Percentiles rank a stretch among this genome's conserved stretches.
Evolutionary conservation across 2,797 vertebrate genomes (phyloP).

Genomic region (Holocentrus rufus): DNA sequence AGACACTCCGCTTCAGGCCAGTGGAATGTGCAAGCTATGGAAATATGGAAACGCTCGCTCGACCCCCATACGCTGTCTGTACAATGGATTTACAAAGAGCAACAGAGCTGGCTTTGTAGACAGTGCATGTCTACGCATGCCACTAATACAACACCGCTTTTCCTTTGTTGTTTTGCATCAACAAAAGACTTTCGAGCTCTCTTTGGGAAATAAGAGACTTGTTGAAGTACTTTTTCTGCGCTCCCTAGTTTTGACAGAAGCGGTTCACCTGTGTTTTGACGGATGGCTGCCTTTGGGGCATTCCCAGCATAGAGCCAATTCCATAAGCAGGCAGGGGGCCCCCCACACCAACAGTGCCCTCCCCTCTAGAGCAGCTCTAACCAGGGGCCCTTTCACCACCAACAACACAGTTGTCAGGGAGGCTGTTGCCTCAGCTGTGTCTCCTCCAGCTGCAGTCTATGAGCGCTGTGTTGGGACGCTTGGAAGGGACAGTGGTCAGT

Average conservation of each 20-base stretch:
- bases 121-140: conserved; percentile 59
- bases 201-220: conserved; percentile 13
- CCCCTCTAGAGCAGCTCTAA: neutral
- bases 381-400: conserved; percentile 42
- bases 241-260: conserved; percentile 49
- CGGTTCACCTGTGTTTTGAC: conserved; percentile 65
- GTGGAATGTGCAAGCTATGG: conserved; percentile 74
- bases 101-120: conserved; percentile 69
- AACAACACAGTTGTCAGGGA: conserved; percentile 69
- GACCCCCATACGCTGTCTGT: conserved; percentile 55
- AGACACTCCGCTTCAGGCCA: conserved; percentile 50
- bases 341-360: conserved; percentile 7
- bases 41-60: conserved; percentile 70
- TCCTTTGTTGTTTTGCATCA: conserved; percentile 27
- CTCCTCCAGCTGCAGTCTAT: conserved; percentile 57
- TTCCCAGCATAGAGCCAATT: conserved; percentile 24
- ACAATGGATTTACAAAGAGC: conserved; percentile 70
- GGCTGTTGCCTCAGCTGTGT: conserved; percentile 78
- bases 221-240: conserved; percentile 18
- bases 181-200: conserved; percentile 29
- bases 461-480: conserved; percentile 27
- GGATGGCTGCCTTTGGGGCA: conserved; percentile 34
- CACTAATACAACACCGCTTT: conserved; percentile 32
- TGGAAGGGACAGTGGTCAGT: conserved; percentile 24
- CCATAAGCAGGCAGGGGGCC: conserved; percentile 29